Conservation (phyloP, 2,888 invertebrate species). For the Andrena marginata region DNA sequence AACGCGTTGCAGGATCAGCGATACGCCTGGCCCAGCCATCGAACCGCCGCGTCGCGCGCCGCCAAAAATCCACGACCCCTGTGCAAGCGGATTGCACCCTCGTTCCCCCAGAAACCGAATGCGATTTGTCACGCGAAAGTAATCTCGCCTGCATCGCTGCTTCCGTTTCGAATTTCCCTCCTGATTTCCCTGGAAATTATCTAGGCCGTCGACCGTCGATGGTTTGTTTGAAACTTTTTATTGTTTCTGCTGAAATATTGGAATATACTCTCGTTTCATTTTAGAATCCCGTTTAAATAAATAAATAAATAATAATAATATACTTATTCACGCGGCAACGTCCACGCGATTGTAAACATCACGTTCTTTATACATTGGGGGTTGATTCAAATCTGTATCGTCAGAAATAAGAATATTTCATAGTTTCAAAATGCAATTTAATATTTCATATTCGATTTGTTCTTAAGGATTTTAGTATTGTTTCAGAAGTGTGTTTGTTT, state of each 20-base stretch:
- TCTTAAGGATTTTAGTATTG: no score
- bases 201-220: not conserved
- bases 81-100: slow-evolving; percentile 3
- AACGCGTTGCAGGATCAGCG: slow-evolving; percentile 57
- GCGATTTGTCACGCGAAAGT: slow-evolving; percentile 25
- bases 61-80: slow-evolving; percentile 36
- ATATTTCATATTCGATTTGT: no score
- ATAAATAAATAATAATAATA: no score
- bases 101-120: not conserved
- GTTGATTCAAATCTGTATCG: no score
- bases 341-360: no score
- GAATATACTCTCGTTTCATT: not conserved
- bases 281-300: not conserved
- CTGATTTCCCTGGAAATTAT: not conserved
- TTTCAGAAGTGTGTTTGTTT: no score
- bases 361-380: no score
- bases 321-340: no score
- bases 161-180: not conserved
- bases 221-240: not conserved
- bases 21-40: slow-evolving; percentile 10
- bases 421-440: no score
- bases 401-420: no score
- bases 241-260: not conserved
- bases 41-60: slow-evolving; percentile 17
- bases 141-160: slow-evolving; percentile 10